Evolutionary conservation across 2,113 vertebrate species (phyloP).

Genomic region (Pseudorectes ferrugineus): DNA sequence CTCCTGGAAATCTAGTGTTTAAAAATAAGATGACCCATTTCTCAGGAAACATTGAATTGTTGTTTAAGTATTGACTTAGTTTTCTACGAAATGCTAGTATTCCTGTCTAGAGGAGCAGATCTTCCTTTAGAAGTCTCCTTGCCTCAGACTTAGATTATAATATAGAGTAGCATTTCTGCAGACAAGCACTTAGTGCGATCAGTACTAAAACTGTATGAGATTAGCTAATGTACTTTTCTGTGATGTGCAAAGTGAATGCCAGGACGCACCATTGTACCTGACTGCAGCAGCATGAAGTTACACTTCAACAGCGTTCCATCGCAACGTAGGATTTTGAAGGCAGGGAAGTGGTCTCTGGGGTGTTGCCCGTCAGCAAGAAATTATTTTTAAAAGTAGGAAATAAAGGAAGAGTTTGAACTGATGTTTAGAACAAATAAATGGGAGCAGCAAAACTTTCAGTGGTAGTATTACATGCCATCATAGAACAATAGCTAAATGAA

Average conservation of each 20-base stretch:
- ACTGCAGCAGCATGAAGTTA: conserved; percentile 8
- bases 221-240: conserved; percentile 15
- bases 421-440: conserved; percentile 23
- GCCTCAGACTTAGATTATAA: neutral
- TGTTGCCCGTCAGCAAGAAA: neutral
- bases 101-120: neutral
- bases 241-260: conserved; percentile 11
- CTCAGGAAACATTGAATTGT: neutral
- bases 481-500: conserved; percentile 52
- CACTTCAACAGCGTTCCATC: neutral
- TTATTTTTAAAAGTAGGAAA: conserved; percentile 11
- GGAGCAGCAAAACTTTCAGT: neutral
- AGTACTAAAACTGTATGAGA: neutral
- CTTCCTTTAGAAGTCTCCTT: neutral
- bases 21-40: neutral
- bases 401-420: neutral
- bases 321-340: neutral
- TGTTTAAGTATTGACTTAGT: neutral
- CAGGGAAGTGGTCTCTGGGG: neutral
- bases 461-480: neutral
- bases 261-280: neutral
- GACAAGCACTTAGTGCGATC: conserved; percentile 1
- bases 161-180: neutral
- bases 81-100: neutral
- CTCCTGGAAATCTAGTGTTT: neutral